Evolutionary conservation across 2,888 invertebrate genomes (phyloP).

Genomic region (Athetis lepigone): DNA sequence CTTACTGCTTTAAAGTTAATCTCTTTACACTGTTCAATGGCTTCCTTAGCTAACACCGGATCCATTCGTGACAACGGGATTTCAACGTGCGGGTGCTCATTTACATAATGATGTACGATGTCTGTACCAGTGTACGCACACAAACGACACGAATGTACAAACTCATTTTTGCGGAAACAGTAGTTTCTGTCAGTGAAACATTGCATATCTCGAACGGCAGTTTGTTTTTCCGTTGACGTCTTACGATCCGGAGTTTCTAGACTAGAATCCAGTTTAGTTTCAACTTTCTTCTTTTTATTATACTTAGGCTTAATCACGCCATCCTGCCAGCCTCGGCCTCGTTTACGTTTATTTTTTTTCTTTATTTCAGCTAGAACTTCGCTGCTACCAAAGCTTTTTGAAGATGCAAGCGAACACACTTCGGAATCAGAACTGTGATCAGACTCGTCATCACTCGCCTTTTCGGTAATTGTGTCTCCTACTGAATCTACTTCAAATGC

Average conservation of each 20-base stretch:
- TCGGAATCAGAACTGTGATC: conserved; percentile 77
- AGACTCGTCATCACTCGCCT: conserved; percentile 68
- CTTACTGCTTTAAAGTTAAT: conserved; percentile 79
- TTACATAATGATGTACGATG: conserved; percentile 92
- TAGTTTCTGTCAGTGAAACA: conserved; percentile 85
- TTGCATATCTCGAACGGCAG: conserved; percentile 70
- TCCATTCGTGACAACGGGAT: conserved; percentile 92
- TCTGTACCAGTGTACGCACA: conserved; percentile 91
- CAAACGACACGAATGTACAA: conserved; percentile 90
- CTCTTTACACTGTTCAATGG: conserved; percentile 89
- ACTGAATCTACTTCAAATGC: conserved; percentile 81
- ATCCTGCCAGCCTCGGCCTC: conserved; percentile 76
- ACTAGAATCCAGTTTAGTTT: conserved; percentile 40
- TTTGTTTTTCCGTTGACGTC: conserved; percentile 12
- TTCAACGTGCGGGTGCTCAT: conserved; percentile 92
- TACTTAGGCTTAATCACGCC: conserved; percentile 83
- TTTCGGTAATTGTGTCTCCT: conserved; percentile 70
- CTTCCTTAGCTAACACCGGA: conserved; percentile 86
- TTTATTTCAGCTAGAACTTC: conserved; percentile 76
- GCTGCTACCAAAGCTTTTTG: conserved; percentile 75
- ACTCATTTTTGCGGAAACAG: conserved; percentile 80
- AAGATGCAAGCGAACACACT: conserved; percentile 77
- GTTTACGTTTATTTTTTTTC: conserved; percentile 79
- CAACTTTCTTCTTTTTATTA: conserved; percentile 79
- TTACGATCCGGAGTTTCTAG: conserved; percentile 8